Percentiles rank a stretch among this genome's conserved stretches.
Conservation (phyloP, 1,140 invertebrate species). For the Drosophila pandora region DNA sequence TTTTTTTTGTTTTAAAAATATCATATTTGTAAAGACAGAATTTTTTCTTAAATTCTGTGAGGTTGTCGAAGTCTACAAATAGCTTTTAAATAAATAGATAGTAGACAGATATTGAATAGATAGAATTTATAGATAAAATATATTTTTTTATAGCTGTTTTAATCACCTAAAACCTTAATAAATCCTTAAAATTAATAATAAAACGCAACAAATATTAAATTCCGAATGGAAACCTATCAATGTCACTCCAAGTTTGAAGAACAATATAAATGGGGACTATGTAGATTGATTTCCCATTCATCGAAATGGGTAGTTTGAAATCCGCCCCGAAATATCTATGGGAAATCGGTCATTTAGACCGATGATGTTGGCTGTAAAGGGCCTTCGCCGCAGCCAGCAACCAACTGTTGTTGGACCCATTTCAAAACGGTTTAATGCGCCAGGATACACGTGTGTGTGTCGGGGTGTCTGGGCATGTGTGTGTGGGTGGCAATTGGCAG, state of each 20-base stretch:
- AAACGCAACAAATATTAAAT: background rate
- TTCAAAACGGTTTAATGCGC: constrained; percentile 31
- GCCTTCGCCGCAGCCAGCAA: constrained; percentile 17
- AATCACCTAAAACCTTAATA: background rate
- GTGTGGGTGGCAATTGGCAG: constrained; percentile 36
- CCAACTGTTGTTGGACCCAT: constrained; percentile 35
- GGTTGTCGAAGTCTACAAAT: no score
- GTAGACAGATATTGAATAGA: no score
- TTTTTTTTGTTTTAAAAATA: no score
- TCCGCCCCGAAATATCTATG: background rate
- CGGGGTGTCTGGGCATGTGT: background rate
- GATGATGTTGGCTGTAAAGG: constrained; percentile 23
- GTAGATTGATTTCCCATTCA: constrained; percentile 6
- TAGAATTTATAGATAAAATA: no score
- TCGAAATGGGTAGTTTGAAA: constrained; percentile 1
- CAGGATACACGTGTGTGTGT: constrained; percentile 15
- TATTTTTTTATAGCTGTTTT: no score
- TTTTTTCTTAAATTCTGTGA: no score
- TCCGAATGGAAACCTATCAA: background rate
- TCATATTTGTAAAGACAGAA: no score
- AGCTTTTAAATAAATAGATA: no score
- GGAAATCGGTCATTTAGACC: constrained; percentile 20
- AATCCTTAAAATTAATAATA: background rate
- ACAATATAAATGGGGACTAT: background rate
- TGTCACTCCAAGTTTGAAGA: background rate